These are phyloP conservation scores for Drosophila jambulina DNA, from an alignment of 1,140 invertebrate species.

Conservation along the genomic window DNA sequence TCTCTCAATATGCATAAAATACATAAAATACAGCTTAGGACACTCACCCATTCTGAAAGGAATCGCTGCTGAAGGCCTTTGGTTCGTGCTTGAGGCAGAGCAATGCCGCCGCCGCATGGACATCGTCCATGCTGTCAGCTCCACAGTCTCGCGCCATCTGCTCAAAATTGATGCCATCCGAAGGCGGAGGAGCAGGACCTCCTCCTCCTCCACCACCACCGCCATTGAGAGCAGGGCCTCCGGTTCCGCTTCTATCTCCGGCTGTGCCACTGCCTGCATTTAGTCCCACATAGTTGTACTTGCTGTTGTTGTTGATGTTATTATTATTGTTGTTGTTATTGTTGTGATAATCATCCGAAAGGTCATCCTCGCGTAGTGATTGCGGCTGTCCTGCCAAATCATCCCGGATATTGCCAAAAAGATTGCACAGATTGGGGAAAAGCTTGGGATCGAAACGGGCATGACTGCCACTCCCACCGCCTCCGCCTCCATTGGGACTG, in stretches of 20 bases:
- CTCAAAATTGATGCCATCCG: slow-evolving; percentile 70
- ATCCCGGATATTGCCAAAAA: slow-evolving; percentile 70
- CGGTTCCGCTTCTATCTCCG: neutral
- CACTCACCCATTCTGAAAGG: slow-evolving; percentile 81
- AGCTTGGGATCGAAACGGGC: slow-evolving; percentile 80
- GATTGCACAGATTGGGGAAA: slow-evolving; percentile 79
- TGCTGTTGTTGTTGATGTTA: slow-evolving; percentile 30
- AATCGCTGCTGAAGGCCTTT: slow-evolving; percentile 79
- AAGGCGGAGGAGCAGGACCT: neutral
- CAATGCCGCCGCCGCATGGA: slow-evolving; percentile 93
- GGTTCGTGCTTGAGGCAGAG: slow-evolving; percentile 91
- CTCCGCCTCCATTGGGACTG: slow-evolving; percentile 14
- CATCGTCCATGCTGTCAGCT: slow-evolving; percentile 88
- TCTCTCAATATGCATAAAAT: no score
- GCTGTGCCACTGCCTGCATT: slow-evolving; percentile 15
- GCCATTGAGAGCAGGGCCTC: neutral
- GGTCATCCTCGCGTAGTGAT: slow-evolving; percentile 53
- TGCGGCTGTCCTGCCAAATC: slow-evolving; percentile 26
- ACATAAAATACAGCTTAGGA: no score
- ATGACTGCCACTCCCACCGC: slow-evolving; percentile 31
- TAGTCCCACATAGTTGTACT: slow-evolving; percentile 47
- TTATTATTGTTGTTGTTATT: slow-evolving; percentile 48
- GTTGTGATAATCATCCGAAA: slow-evolving; percentile 63
- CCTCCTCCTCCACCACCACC: neutral
- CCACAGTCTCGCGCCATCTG: slow-evolving; percentile 77